phyloP scores from a whole-genome alignment of 2,113 vertebrate species.

The Collichthys lucidus region DNA sequence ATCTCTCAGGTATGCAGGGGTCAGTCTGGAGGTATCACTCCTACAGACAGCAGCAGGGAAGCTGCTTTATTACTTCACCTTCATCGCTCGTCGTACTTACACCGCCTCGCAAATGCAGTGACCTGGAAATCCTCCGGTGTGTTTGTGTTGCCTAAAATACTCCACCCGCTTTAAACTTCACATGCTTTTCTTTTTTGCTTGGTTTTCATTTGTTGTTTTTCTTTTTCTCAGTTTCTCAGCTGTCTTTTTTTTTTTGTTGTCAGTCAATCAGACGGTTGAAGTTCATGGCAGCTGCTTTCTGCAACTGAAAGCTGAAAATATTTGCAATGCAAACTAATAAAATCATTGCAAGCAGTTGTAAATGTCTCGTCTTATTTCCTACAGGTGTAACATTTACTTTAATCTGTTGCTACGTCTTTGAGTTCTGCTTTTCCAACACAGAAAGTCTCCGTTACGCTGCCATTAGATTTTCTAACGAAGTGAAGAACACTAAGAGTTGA shows the following conservation, averaged over 20 bases:
- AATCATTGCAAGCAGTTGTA: neutral
- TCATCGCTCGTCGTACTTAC: slow-evolving; percentile 30
- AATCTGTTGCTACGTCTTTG: neutral
- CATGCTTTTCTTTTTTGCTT: neutral
- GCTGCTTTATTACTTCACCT: slow-evolving; percentile 33
- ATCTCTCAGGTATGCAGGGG: slow-evolving; percentile 1
- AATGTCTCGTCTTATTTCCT: neutral
- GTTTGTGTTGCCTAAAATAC: neutral
- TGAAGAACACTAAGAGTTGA: too few species aligned
- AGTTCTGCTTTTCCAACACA: neutral
- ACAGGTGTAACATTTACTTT: neutral
- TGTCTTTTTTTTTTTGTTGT: neutral
- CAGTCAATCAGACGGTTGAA: neutral
- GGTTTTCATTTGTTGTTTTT: neutral
- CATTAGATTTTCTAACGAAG: too few species aligned
- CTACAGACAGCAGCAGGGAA: neutral
- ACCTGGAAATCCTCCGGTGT: slow-evolving; percentile 32
- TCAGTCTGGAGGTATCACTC: slow-evolving; percentile 20
- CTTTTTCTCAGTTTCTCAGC: neutral
- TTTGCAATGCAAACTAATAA: neutral
- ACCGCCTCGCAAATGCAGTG: neutral
- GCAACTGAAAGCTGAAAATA: neutral
- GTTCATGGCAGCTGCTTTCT: neutral
- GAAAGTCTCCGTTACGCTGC: too few species aligned
- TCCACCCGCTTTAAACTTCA: neutral